phyloP scores from a whole-genome alignment of 2,797 vertebrate species.

The Cossypha polioptera region DNA sequence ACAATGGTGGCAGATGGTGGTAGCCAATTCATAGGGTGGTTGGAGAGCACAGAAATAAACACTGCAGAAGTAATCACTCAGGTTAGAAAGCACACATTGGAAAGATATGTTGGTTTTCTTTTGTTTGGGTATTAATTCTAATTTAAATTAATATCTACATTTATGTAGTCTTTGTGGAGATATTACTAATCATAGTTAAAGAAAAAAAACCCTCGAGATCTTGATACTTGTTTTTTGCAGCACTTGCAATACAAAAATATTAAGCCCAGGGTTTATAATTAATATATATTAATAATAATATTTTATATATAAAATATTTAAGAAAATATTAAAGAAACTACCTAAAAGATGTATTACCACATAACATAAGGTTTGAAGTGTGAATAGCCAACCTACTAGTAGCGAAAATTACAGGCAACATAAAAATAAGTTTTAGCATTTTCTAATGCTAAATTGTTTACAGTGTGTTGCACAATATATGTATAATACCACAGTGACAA shows the following conservation, averaged over 20 bases:
- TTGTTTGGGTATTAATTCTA: background rate
- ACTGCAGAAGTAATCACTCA: background rate
- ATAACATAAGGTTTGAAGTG: background rate
- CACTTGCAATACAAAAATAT: background rate
- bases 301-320: background rate
- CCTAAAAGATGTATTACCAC: background rate
- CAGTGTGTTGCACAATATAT: background rate
- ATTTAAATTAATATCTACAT: background rate
- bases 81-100: background rate
- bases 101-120: background rate
- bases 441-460: background rate
- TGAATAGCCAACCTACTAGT: background rate
- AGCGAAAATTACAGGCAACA: background rate
- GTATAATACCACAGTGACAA: background rate
- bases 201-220: background rate
- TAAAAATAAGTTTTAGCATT: background rate
- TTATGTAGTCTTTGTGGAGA: background rate
- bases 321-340: background rate
- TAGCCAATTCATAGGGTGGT: background rate
- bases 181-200: background rate
- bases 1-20: background rate
- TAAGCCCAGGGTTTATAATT: background rate
- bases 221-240: background rate
- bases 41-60: background rate
- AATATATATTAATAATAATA: background rate